phyloP scores from a whole-genome alignment of 2,888 invertebrate species.

The Phaedon cochleariae region DNA sequence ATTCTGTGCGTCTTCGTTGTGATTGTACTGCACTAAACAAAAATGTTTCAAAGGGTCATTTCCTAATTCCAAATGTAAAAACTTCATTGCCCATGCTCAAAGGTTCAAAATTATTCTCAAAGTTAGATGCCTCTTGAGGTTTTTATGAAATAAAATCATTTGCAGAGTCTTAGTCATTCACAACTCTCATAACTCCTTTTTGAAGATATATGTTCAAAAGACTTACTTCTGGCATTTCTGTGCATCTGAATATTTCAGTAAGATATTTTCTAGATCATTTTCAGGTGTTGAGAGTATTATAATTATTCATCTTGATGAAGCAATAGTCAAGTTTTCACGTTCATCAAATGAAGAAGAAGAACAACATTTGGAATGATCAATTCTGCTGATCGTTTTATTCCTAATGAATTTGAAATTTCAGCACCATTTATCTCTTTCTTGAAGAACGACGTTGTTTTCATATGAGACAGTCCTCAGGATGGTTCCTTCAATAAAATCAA shows the following conservation, averaged over 20 bases:
- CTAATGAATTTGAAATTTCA: neutral
- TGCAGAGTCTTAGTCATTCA: conserved; percentile 26
- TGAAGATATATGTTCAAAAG: conserved; percentile 31
- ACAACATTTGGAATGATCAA: conserved; percentile 31
- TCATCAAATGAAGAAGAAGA: conserved; percentile 41
- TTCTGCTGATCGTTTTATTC: conserved; percentile 15
- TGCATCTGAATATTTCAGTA: too few relatives aligned
- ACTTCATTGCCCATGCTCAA: conserved; percentile 37
- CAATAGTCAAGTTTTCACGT: conserved; percentile 36
- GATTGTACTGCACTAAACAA: conserved; percentile 39
- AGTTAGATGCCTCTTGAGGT: too few relatives aligned
- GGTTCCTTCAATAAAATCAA: conserved; percentile 15
- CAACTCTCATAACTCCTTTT: conserved; percentile 37
- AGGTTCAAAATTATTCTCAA: conserved; percentile 36
- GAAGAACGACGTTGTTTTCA: neutral
- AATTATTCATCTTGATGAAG: conserved; percentile 31
- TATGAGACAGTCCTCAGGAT: conserved; percentile 17
- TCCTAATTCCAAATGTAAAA: conserved; percentile 47
- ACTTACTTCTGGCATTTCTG: conserved; percentile 33
- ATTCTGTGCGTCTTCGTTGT: conserved; percentile 27
- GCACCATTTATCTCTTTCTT: conserved; percentile 3
- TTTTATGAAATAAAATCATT: conserved; percentile 29
- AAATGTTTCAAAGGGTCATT: conserved; percentile 37
- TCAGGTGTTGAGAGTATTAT: conserved; percentile 10
- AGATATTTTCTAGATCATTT: too few relatives aligned